A percentile compares a stretch with the other conserved stretches of the same genome.
These are phyloP conservation scores for Sparidentex hasta DNA, from an alignment of 2,797 vertebrate species.

Conservation along the genomic window DNA sequence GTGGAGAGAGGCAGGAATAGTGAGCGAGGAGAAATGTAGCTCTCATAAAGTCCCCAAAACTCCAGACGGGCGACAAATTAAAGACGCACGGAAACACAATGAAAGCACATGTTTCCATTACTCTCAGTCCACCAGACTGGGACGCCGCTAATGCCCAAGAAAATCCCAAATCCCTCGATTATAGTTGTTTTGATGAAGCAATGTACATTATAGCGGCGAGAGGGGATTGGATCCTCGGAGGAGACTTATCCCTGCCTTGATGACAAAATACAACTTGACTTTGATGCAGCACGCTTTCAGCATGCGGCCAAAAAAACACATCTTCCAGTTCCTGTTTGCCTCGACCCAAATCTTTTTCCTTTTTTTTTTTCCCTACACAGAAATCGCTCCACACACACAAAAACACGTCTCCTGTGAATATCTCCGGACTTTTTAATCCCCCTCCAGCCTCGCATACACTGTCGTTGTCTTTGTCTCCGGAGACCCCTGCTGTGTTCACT, in stretches of 20 bases:
- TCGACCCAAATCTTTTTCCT: conserved; percentile 8
- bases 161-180: conserved; percentile 43
- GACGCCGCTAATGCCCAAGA: conserved; percentile 7
- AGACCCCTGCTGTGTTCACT: conserved; percentile 69
- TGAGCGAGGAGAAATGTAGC: not conserved
- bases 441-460: conserved; percentile 33
- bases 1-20: not conserved
- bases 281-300: conserved; percentile 17
- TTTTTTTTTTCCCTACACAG: not conserved
- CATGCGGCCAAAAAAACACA: not conserved
- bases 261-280: conserved; percentile 27
- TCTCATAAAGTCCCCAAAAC: not conserved
- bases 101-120: conserved; percentile 1
- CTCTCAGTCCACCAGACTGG: conserved; percentile 11
- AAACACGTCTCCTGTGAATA: conserved; percentile 35
- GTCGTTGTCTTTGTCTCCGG: conserved; percentile 52
- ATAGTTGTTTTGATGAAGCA: conserved; percentile 32
- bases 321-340: not conserved
- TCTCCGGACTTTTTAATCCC: conserved; percentile 44
- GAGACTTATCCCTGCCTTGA: conserved; percentile 12
- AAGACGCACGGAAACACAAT: not conserved
- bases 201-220: not conserved
- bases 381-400: conserved; percentile 9
- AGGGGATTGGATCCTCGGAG: not conserved
- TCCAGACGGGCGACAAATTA: not conserved